These are phyloP conservation scores for Limenitis camilla DNA, from an alignment of 2,888 invertebrate genomes.

Conservation along the genomic window DNA sequence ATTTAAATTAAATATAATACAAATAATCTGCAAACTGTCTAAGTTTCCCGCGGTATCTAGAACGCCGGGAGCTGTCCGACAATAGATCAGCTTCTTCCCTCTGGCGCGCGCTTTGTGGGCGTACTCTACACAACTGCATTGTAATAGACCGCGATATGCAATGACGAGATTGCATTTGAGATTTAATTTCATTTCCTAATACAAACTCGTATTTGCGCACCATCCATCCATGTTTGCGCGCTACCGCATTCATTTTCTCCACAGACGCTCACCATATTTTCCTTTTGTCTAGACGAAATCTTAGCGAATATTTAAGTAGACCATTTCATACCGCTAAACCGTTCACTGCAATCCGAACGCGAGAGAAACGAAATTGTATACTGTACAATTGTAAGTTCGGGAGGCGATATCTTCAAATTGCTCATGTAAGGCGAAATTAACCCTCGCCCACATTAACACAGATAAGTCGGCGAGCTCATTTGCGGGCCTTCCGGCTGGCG, in stretches of 20 bases:
- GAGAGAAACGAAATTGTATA: constrained; percentile 21
- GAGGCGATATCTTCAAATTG: constrained; percentile 67
- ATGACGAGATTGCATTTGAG: constrained; percentile 54
- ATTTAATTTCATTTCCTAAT: constrained; percentile 72
- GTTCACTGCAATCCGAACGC: constrained; percentile 8
- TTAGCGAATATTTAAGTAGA: constrained; percentile 69
- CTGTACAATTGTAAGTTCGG: constrained; percentile 52
- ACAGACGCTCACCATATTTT: constrained; percentile 64
- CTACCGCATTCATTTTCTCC: constrained; percentile 59
- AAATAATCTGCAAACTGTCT: constrained; percentile 28
- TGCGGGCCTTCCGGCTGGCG: constrained; percentile 72
- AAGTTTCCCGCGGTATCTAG: constrained; percentile 29
- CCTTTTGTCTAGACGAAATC: constrained; percentile 74
- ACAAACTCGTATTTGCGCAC: constrained; percentile 58
- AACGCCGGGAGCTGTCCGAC: constrained; percentile 30
- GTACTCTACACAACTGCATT: constrained; percentile 21
- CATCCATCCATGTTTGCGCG: constrained; percentile 62
- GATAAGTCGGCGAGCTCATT: constrained; percentile 74
- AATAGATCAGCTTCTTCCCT: constrained; percentile 29
- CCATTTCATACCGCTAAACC: constrained; percentile 24
- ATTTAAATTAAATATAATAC: constrained; percentile 22
- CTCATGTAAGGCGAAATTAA: constrained; percentile 73
- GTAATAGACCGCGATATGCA: constrained; percentile 35
- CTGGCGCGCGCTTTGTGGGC: constrained; percentile 24
- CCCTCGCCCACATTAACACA: constrained; percentile 72